Conservation (phyloP, 2,888 invertebrate species). For the Leptinotarsa peninsularis region DNA sequence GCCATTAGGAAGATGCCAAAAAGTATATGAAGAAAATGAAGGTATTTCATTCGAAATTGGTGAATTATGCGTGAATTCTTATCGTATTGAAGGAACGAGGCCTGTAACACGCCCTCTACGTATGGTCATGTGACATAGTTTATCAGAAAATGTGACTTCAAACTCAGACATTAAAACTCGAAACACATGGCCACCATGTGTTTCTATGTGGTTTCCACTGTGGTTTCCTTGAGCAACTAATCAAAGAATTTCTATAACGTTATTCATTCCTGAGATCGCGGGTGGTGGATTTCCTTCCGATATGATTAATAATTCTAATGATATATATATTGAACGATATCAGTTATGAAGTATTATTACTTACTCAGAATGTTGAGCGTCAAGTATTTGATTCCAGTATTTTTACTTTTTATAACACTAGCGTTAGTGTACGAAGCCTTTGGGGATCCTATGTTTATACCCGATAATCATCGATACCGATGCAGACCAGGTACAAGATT, state of each 20-base stretch:
- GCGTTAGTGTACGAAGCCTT: conserved; percentile 1
- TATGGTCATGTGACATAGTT: no score
- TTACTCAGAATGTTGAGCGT: background rate
- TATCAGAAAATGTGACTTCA: no score
- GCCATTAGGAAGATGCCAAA: background rate
- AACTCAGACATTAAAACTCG: no score
- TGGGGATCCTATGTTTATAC: background rate
- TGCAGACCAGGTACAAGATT: background rate
- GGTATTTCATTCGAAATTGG: no score
- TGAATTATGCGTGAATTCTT: no score
- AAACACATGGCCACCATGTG: no score
- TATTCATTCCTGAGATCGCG: no score
- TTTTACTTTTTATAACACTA: conserved; percentile 5
- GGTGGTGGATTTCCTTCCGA: background rate
- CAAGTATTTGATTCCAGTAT: background rate
- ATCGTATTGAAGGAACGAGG: no score
- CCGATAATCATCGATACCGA: background rate
- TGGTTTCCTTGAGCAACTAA: background rate
- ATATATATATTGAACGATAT: background rate
- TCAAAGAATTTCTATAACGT: no score
- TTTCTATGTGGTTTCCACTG: background rate
- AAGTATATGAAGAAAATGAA: no score
- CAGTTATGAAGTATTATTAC: background rate
- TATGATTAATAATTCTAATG: background rate
- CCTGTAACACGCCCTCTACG: no score